Evolutionary conservation across 1,140 invertebrate species (phyloP).

Genomic region (Rhopalosiphum padi): DNA sequence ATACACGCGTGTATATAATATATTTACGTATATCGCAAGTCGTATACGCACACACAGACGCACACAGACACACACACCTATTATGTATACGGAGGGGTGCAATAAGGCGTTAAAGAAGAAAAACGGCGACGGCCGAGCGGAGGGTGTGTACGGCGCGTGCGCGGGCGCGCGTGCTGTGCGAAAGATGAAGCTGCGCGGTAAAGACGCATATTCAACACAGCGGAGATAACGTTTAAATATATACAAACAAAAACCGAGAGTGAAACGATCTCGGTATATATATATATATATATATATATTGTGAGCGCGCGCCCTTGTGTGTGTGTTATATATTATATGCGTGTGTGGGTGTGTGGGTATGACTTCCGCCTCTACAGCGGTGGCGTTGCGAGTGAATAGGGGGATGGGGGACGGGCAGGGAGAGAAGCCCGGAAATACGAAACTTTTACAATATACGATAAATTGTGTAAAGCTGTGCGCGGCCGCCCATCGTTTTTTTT

Average conservation of each 20-base stretch:
- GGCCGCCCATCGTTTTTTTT: constrained; percentile 46
- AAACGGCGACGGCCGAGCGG: constrained; percentile 18
- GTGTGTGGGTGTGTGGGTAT: not conserved
- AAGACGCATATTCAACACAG: constrained; percentile 44
- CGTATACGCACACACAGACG: not conserved
- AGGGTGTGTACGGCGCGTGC: not conserved
- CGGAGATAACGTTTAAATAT: constrained; percentile 58
- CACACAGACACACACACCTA: constrained; percentile 12
- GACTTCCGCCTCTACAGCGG: not conserved
- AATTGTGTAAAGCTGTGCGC: constrained; percentile 54
- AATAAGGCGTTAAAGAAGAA: constrained; percentile 58
- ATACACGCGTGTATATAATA: not conserved
- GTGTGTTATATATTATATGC: not conserved
- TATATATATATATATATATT: not conserved
- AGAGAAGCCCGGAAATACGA: constrained; percentile 51
- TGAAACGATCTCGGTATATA: constrained; percentile 40
- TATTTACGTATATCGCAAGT: constrained; percentile 16
- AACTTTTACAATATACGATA: constrained; percentile 58
- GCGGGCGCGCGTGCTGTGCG: not conserved
- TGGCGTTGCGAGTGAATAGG: not conserved
- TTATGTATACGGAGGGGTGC: constrained; percentile 49
- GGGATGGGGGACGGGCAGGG: not conserved
- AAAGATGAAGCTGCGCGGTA: constrained; percentile 44
- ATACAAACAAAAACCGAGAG: constrained; percentile 57
- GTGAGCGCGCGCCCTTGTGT: not conserved